Conservation (phyloP, 2,797 vertebrate genomes). For the Linurgus olivaceus region DNA sequence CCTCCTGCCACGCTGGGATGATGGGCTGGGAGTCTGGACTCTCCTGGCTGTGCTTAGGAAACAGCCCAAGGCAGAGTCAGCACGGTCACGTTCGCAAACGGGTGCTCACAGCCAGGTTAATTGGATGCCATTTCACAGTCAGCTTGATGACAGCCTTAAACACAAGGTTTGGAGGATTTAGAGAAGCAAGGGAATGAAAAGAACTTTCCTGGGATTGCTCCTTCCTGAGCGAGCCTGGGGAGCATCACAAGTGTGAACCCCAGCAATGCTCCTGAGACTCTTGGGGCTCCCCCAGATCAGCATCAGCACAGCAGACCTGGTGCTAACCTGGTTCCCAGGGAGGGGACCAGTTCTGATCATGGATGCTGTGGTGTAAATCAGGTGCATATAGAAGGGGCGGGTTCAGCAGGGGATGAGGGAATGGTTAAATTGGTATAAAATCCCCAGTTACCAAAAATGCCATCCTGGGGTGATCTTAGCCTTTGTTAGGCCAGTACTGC, state of each 20-base stretch:
- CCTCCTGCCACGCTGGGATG: not conserved
- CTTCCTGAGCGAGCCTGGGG: accelerated
- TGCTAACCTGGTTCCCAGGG: too few species aligned
- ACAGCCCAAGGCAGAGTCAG: not conserved
- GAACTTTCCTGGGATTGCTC: not conserved
- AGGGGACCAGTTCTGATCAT: not conserved
- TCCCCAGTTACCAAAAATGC: not conserved
- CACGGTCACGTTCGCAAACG: not conserved
- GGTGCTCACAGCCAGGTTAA: not conserved
- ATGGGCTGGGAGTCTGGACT: not conserved
- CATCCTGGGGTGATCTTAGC: not conserved
- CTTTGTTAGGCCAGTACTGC: not conserved
- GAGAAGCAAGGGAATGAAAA: not conserved
- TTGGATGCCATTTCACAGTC: not conserved
- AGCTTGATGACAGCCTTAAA: not conserved
- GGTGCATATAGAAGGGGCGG: not conserved
- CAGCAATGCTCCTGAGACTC: accelerated
- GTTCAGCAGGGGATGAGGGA: not conserved
- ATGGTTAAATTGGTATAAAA: not conserved
- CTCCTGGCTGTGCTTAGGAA: accelerated
- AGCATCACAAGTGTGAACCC: not conserved
- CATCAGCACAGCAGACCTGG: not conserved
- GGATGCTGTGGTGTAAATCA: not conserved
- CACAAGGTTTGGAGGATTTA: not conserved
- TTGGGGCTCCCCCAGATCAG: not conserved